Percentiles rank a stretch among this genome's conserved stretches.
Conservation (phyloP, 1,140 invertebrate genomes). For the Periplaneta americana region DNA sequence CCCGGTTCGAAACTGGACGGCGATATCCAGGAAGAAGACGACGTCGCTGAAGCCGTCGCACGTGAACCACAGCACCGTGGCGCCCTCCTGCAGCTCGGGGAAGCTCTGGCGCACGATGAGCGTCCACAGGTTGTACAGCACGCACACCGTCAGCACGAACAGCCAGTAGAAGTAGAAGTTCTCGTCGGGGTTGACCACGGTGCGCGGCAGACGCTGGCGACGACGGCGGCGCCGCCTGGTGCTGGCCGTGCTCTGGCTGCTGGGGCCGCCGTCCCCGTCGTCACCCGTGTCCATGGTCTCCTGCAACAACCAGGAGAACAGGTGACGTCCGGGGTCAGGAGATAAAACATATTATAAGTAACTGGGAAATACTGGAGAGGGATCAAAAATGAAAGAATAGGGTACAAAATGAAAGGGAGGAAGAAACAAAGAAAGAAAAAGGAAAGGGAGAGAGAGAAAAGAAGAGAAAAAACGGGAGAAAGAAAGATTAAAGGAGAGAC, state of each 20-base stretch:
- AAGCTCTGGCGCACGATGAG: constrained; percentile 91
- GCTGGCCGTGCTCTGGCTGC: constrained; percentile 21
- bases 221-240: constrained; percentile 52
- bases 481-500: not conserved
- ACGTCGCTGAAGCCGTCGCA: constrained; percentile 81
- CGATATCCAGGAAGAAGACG: constrained; percentile 81
- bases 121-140: constrained; percentile 94
- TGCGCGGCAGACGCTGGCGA: constrained; percentile 57
- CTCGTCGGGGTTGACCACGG: constrained; percentile 92
- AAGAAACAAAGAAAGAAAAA: too few relatives aligned
- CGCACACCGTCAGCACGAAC: constrained; percentile 78
- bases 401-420: too few relatives aligned
- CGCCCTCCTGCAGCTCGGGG: constrained; percentile 74
- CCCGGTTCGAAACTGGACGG: constrained; percentile 89
- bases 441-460: too few relatives aligned
- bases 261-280: constrained; percentile 29
- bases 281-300: constrained; percentile 59
- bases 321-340: not conserved
- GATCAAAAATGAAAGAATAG: too few relatives aligned
- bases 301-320: constrained; percentile 20
- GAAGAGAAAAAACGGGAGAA: not conserved
- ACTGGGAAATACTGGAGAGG: too few relatives aligned
- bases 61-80: constrained; percentile 65
- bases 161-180: constrained; percentile 96
- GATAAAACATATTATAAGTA: too few relatives aligned